Conservation (phyloP, 2,797 vertebrate genomes). For the Macroramphosus scolopax region DNA sequence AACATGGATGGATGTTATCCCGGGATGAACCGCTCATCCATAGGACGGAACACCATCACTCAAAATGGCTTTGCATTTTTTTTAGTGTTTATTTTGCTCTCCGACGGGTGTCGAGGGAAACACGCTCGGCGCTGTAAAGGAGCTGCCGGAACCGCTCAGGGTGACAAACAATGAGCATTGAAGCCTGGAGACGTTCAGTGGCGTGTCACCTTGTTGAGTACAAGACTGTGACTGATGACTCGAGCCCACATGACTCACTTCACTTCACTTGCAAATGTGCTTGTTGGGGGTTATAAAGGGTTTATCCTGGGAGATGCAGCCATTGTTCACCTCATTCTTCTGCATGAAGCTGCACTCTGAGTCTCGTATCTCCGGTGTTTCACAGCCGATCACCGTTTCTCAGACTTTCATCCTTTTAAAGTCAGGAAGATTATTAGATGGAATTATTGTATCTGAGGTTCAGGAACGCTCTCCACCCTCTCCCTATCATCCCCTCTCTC, state of each 20-base stretch:
- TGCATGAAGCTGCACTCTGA: too few species aligned
- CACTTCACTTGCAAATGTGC: conserved; percentile 18
- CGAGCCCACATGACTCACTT: not conserved
- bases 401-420: too few species aligned
- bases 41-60: conserved; percentile 31
- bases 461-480: too few species aligned
- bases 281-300: conserved; percentile 15
- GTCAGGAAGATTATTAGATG: too few species aligned
- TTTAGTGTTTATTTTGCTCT: conserved; percentile 43
- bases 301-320: conserved; percentile 6
- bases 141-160: conserved; percentile 29
- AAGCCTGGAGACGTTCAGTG: conserved; percentile 34
- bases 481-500: too few species aligned
- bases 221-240: conserved; percentile 38
- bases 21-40: conserved; percentile 55
- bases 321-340: too few species aligned
- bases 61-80: conserved; percentile 44
- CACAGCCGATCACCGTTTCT: too few species aligned
- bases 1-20: conserved; percentile 52
- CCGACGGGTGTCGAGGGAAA: conserved; percentile 29
- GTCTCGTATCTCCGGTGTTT: too few species aligned
- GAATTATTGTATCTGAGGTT: too few species aligned
- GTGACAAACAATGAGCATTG: conserved; percentile 28
- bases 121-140: conserved; percentile 10
- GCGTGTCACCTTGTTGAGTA: conserved; percentile 35